A percentile compares a stretch with the other conserved stretches of the same genome.
phyloP scores from a whole-genome alignment of 2,113 vertebrate genomes.

The Dunckerocampus dactyliophorus region DNA sequence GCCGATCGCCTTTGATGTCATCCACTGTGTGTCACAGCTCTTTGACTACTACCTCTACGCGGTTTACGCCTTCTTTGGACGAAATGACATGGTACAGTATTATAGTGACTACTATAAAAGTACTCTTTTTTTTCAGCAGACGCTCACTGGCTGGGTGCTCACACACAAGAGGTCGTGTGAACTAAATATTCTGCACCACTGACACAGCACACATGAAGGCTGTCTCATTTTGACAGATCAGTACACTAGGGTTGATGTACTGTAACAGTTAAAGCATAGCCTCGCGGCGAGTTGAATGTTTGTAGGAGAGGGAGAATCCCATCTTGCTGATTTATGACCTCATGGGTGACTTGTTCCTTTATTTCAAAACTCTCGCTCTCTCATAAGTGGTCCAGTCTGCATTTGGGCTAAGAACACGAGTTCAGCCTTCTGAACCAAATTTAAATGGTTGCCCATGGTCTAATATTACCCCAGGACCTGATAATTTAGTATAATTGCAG shows the following conservation, averaged over 20 bases:
- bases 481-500: background rate
- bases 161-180: background rate
- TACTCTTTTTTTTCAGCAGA: background rate
- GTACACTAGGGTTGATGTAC: background rate
- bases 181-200: background rate
- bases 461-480: background rate
- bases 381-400: background rate
- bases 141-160: background rate
- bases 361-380: background rate
- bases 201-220: background rate
- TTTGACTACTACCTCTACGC: conserved; percentile 98
- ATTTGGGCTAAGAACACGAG: background rate
- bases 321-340: background rate
- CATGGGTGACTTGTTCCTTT: background rate
- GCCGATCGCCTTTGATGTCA: conserved; percentile 97
- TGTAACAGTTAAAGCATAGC: background rate
- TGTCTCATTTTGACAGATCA: conserved; percentile 3
- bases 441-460: background rate
- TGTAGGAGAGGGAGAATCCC: background rate
- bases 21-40: conserved; percentile 97
- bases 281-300: background rate
- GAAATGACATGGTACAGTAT: conserved; percentile 88
- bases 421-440: background rate
- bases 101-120: background rate
- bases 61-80: conserved; percentile 95